Conservation (phyloP, 2,888 invertebrate species). For the Pteria penguin region DNA sequence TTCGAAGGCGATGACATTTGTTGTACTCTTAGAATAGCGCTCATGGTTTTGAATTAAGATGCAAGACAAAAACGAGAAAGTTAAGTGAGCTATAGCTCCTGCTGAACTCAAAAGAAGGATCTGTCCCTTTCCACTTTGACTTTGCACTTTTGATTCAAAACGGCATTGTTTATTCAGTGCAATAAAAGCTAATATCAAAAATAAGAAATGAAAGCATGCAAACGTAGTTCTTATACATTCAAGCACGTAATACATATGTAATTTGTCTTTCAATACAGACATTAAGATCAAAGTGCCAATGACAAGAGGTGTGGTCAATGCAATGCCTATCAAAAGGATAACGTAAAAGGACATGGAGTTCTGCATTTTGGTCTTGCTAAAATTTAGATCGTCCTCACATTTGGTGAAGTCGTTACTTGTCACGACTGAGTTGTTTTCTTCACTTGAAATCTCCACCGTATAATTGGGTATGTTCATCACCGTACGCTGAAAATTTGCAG, state of each 20-base stretch:
- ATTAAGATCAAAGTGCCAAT: not conserved
- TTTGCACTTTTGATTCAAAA: not conserved
- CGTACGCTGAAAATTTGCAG: not conserved
- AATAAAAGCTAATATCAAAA: not conserved
- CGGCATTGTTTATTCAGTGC: not conserved
- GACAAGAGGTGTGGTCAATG: not conserved
- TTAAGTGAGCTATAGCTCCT: not conserved
- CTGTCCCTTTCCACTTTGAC: not conserved
- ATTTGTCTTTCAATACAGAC: not conserved
- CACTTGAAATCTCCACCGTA: not conserved
- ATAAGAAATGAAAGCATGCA: not conserved
- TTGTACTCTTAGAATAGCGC: no score
- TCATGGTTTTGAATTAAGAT: not conserved
- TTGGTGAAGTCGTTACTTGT: no score
- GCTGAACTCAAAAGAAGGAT: conserved; percentile 14
- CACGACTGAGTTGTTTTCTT: no score
- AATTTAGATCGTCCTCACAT: no score
- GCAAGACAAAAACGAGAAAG: conserved; percentile 7
- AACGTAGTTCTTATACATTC: not conserved
- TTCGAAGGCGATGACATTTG: not conserved
- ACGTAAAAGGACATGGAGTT: not conserved
- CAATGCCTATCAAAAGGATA: not conserved
- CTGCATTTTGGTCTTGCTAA: not conserved
- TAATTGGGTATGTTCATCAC: not conserved
- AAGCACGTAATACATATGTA: not conserved